Conservation (phyloP, 2,888 invertebrate genomes). For the Amblyjoppa fuscipennis region DNA sequence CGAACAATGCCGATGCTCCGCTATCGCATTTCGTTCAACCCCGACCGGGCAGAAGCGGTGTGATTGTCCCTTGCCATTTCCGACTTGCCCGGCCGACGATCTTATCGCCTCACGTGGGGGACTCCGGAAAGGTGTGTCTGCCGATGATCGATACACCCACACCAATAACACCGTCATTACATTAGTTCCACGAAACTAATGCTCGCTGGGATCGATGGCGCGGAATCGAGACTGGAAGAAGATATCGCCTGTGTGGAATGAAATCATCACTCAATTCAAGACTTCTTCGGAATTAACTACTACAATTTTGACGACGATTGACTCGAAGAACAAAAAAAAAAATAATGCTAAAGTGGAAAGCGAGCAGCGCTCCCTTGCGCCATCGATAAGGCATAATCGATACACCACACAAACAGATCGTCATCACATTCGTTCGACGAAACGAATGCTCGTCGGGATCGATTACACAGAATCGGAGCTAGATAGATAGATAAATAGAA, state of each 20-base stretch:
- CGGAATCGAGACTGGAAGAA: not conserved
- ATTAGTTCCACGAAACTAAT: not conserved
- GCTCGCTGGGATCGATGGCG: not conserved
- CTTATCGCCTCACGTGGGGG: conserved; percentile 23
- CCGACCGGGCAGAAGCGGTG: not conserved
- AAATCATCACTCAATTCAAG: too few relatives aligned
- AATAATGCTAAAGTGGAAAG: not conserved
- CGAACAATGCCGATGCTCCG: not conserved
- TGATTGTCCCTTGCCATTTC: conserved; percentile 47
- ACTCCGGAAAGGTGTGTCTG: not conserved
- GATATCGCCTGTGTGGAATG: too few relatives aligned
- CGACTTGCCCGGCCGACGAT: conserved; percentile 50
- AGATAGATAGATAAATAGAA: too few relatives aligned
- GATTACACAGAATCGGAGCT: not conserved
- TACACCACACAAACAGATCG: not conserved
- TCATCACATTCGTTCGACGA: not conserved
- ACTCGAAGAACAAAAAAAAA: not conserved
- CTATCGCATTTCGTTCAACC: conserved; percentile 5
- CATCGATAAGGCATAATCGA: not conserved
- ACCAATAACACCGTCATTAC: not conserved
- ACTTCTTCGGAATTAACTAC: too few relatives aligned
- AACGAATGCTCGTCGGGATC: not conserved
- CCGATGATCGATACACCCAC: conserved; percentile 48
- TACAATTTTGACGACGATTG: too few relatives aligned
- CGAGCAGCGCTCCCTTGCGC: not conserved